phyloP scores from a whole-genome alignment of 2,797 vertebrate species.

The Eremophila alpestris region DNA sequence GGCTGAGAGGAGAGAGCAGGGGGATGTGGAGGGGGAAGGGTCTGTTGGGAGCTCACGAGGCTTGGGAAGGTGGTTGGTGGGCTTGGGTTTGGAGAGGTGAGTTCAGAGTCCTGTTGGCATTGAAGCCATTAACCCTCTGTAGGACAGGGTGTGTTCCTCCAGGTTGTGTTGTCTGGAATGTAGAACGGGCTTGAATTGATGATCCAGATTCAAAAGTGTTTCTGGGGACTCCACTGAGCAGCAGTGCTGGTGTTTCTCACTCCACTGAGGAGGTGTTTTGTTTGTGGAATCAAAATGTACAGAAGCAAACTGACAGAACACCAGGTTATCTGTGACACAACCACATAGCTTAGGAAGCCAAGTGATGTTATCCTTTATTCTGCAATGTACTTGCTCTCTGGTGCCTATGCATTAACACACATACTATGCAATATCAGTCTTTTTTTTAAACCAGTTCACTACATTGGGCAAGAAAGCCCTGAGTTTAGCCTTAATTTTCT shows the following conservation, averaged over 20 bases:
- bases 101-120: neutral
- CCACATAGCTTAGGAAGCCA: slow-evolving; percentile 46
- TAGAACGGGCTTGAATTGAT: neutral
- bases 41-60: neutral
- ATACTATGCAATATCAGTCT: slow-evolving; percentile 31
- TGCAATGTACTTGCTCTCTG: slow-evolving; percentile 41
- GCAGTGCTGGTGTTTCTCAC: neutral
- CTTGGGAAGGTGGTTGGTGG: neutral
- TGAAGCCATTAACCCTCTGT: neutral
- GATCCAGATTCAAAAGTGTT: neutral
- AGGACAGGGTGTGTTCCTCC: neutral
- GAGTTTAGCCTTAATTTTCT: slow-evolving; percentile 49
- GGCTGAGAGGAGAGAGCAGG: neutral
- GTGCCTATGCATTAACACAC: slow-evolving; percentile 57
- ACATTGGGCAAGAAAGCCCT: slow-evolving; percentile 12
- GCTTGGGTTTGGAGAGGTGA: neutral
- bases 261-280: slow-evolving; percentile 24
- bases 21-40: neutral
- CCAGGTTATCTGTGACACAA: neutral
- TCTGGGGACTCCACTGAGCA: slow-evolving; percentile 8
- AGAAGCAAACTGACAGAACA: neutral
- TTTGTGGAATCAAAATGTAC: neutral
- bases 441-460: slow-evolving; percentile 33
- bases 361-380: neutral
- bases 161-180: neutral